phyloP scores from a whole-genome alignment of 1,140 invertebrate species.

The Heliconius congener region DNA sequence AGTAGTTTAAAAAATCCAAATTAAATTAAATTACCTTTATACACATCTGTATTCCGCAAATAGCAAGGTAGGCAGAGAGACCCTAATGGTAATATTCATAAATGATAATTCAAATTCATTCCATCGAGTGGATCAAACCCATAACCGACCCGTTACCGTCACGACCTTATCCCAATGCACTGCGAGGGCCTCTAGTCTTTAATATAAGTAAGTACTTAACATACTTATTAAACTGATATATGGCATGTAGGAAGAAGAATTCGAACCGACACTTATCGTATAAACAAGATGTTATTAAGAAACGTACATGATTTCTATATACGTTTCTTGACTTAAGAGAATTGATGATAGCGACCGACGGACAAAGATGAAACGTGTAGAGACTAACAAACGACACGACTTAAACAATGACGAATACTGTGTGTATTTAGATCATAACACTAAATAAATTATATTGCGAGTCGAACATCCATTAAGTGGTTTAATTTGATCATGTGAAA shows the following conservation, averaged over 20 bases:
- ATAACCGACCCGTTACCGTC: too few species aligned
- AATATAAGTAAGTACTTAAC: neutral
- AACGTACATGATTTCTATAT: conserved; percentile 36
- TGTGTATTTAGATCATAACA: conserved; percentile 22
- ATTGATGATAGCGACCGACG: conserved; percentile 47
- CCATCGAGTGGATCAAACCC: too few species aligned
- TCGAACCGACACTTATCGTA: conserved; percentile 22
- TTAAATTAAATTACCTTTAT: too few species aligned
- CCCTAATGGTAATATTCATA: too few species aligned
- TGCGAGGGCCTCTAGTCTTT: too few species aligned
- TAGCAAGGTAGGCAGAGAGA: too few species aligned
- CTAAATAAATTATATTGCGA: conserved; percentile 26
- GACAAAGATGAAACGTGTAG: conserved; percentile 47
- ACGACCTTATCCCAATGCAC: too few species aligned
- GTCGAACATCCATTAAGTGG: neutral
- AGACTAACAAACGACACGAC: conserved; percentile 46
- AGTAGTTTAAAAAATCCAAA: too few species aligned
- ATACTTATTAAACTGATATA: neutral
- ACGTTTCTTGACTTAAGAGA: conserved; percentile 34
- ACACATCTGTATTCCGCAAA: too few species aligned
- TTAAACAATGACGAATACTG: conserved; percentile 24
- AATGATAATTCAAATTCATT: too few species aligned
- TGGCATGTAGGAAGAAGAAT: neutral
- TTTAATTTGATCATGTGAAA: neutral
- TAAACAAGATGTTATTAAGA: conserved; percentile 44